These are phyloP conservation scores for Meta bourneti DNA, from an alignment of 2,888 invertebrate species.

Conservation along the genomic window DNA sequence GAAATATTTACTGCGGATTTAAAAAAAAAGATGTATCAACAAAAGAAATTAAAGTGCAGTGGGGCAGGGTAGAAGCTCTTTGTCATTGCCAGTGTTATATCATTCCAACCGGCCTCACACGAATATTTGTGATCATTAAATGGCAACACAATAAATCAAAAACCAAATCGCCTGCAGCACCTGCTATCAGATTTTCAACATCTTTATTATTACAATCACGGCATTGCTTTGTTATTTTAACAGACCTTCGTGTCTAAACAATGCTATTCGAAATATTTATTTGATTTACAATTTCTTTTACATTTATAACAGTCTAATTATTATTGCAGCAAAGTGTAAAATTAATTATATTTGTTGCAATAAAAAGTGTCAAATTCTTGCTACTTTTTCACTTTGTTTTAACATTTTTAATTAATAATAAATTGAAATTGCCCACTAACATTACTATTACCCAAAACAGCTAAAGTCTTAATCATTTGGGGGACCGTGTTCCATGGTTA, in stretches of 20 bases:
- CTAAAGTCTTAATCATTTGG: too few relatives aligned
- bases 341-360: too few relatives aligned
- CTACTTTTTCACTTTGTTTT: too few relatives aligned
- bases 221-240: not conserved
- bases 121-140: constrained; percentile 11
- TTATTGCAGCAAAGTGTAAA: not conserved
- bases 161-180: not conserved
- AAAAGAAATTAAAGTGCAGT: not conserved
- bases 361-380: too few relatives aligned
- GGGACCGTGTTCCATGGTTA: too few relatives aligned
- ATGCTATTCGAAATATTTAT: not conserved
- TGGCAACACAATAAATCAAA: not conserved
- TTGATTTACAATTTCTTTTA: not conserved
- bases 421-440: too few relatives aligned
- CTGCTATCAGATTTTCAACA: constrained; percentile 1
- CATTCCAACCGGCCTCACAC: constrained; percentile 43
- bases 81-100: constrained; percentile 10
- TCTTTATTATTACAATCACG: not conserved
- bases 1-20: constrained; percentile 27
- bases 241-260: not conserved
- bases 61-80: not conserved
- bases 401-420: too few relatives aligned
- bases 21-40: constrained; percentile 19
- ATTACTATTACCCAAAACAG: too few relatives aligned
- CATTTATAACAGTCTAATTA: not conserved